Base-by-base conservation (phyloP, 2,888 invertebrate genomes). In the Patella depressa region DNA sequence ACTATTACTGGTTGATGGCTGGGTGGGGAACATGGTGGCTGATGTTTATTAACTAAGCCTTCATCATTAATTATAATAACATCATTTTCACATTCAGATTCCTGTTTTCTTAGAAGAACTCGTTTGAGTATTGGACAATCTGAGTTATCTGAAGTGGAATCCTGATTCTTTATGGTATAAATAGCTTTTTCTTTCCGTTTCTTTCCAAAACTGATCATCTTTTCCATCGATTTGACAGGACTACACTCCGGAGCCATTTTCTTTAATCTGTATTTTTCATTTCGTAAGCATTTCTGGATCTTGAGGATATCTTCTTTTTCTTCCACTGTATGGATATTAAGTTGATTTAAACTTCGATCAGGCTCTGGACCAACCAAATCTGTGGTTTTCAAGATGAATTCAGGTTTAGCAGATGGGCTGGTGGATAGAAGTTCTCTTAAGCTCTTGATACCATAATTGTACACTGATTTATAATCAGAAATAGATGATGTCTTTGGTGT, bases 311-410 rank as follows among this genome's bases (percentile, higher is more conserved):
- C 65, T 19, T 65, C 24, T 14, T 65, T 65, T 15, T 65, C 65
- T 11, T 65, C 19, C 24, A 19, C 9, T 11, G 65, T 24, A 65
- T 19, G 19, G 65, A 65, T 65, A 11, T 65, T 24, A 19, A 24
- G 65, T 65, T 24, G 24, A 19, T 24, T 24, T 12, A 65, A 24
- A 19, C 11, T 65, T 24, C 65, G 11, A 19, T 65, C 65, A 24
- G 65, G 65, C 14, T 65, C 65, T 2, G 65, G 65, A 24, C 65
- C 65, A 65, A 65, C 65, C 19, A 65, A 65, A 65, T 65, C 65
- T 24, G 65, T 65, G 19, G 65, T 65, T 24, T 65, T 65, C 12
- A 65, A 65, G 65, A 3, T 12, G 0, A 65, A 24, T 24, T 65
- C 65, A 19, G 65, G 65, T 11, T 9, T 65, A 12, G 24, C 5